Conservation (phyloP, 2,888 invertebrate genomes). For the Smittia sp. region DNA sequence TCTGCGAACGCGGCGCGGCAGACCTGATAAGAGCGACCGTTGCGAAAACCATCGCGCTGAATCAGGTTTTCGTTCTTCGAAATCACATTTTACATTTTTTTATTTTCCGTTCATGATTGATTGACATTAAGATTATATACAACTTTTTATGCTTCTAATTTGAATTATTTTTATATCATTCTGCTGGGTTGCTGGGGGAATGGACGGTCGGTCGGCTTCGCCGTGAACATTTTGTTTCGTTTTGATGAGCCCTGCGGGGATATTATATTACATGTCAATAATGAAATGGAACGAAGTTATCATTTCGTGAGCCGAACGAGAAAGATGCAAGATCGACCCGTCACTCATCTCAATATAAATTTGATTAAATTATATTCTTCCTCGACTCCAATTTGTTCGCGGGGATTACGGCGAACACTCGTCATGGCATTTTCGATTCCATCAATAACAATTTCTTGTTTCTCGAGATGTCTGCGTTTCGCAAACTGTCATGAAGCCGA, state of each 20-base stretch:
- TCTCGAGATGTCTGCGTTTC: not conserved
- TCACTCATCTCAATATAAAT: slow-evolving; percentile 31
- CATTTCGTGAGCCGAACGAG: not conserved
- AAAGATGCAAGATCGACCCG: slow-evolving; percentile 22
- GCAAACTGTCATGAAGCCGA: slow-evolving; percentile 2
- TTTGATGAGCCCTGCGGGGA: slow-evolving; percentile 31
- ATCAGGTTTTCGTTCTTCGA: slow-evolving; percentile 12
- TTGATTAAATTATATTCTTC: slow-evolving; percentile 32
- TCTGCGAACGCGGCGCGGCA: not conserved
- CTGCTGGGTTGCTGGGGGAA: not conserved
- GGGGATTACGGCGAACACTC: not conserved
- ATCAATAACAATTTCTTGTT: slow-evolving; percentile 12
- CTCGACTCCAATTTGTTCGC: not conserved
- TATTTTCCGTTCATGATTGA: slow-evolving; percentile 34
- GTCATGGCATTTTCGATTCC: not conserved
- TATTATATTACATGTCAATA: slow-evolving; percentile 42
- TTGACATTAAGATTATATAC: slow-evolving; percentile 42
- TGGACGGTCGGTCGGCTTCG: not conserved
- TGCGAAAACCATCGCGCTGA: slow-evolving; percentile 4
- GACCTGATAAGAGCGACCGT: not conserved
- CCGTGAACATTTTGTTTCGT: slow-evolving; percentile 8
- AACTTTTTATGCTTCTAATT: slow-evolving; percentile 27
- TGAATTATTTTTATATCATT: slow-evolving; percentile 31
- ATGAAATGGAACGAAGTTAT: slow-evolving; percentile 34
- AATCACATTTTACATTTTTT: not conserved